Evolutionary conservation across 2,797 vertebrate genomes (phyloP).

Genomic region (Mus minutoides): DNA sequence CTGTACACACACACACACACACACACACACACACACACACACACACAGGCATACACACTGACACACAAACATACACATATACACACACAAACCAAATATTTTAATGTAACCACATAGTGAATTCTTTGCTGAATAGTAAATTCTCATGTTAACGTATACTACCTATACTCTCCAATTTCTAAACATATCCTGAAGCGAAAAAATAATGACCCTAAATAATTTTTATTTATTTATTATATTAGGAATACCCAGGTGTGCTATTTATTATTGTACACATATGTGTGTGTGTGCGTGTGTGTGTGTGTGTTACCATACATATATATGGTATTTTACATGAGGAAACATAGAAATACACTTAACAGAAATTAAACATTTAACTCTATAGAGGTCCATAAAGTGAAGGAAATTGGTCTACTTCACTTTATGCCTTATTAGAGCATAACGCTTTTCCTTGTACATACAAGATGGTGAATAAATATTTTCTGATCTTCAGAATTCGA

Average conservation of each 20-base stretch:
- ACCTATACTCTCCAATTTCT: not conserved
- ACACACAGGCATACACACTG: not conserved
- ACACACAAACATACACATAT: not conserved
- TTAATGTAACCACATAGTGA: not conserved
- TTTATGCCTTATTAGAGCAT: not conserved
- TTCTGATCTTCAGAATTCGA: not conserved
- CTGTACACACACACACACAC: not conserved
- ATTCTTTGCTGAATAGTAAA: not conserved
- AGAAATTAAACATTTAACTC: slow-evolving; percentile 10
- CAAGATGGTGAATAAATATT: slow-evolving; percentile 46
- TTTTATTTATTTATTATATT: not conserved
- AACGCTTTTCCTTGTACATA: not conserved
- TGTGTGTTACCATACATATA: too few relatives aligned
- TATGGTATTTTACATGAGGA: not conserved
- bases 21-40: not conserved
- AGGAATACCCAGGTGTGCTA: not conserved
- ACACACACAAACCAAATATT: not conserved
- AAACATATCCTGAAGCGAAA: not conserved
- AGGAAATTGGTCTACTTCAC: not conserved
- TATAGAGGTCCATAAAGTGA: not conserved
- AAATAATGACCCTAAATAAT: not conserved
- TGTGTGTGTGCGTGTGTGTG: too few relatives aligned
- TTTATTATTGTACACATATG: too few relatives aligned
- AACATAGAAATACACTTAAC: not conserved
- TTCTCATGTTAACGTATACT: not conserved